Base-by-base conservation (phyloP, 2,797 vertebrate species). In the Melanotaenia parkinsoni region DNA sequence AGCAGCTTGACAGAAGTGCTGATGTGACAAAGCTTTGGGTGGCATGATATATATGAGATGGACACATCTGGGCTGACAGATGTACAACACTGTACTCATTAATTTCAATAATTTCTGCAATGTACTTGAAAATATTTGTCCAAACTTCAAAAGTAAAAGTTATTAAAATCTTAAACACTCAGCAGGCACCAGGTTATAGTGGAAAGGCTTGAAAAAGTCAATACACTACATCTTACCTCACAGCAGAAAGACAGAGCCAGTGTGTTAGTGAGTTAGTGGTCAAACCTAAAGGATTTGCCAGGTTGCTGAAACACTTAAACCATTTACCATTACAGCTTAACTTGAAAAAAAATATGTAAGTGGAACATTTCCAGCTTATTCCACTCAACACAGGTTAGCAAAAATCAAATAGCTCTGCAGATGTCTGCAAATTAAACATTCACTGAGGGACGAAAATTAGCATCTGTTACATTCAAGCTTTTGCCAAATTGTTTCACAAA, bases 381-480 rank as follows among this genome's bases (percentile, higher is more conserved):
- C 5, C 33, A 32, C 38, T 54, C 18, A 9, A 7, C 5, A 18
- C 0, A 14, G 32, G 11, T 51, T 26, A 28, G 35, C 20, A 58
- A 30, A 30, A 61, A 43, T 24, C 12, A 60, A 58, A 18, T 40
- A 63, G 26, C 20, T 51, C 47, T 38, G 65, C 47, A 67, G 10
- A 43, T 28, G 26, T 67, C 28, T 64, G 22, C 32, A 47, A 11
- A 45, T 43, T 20, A 40, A 57, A 43, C 20, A 3, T 11, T 54
- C 28, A 32, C 12, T 43, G 26, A 67, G 18, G 26, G 33, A 51
- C 58, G 22, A 32, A 56, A 68, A 62, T 24, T 4, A 62, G 38
- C 57, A 61, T 26, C 47, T 70, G 35, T 28, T 62, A n/a, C 35
- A 51, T 47, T 60, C 13, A 61, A 38, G n/a, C 12, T 22, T 60